Percentiles rank a stretch among this genome's conserved stretches.
phyloP scores from a whole-genome alignment of 1,140 invertebrate species.

The Ladona fulva region DNA sequence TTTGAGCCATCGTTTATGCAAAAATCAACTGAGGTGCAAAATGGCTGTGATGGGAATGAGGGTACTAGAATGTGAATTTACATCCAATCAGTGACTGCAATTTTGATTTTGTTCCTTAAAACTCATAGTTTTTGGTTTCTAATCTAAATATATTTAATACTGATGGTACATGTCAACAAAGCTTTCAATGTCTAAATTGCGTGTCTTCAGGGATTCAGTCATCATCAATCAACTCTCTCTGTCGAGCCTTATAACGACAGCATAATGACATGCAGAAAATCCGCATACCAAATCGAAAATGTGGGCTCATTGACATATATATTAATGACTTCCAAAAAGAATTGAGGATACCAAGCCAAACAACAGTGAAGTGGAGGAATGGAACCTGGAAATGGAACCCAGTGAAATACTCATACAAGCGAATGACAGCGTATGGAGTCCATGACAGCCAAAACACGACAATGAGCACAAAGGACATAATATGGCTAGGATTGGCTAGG shows the following conservation, averaged over 20 bases:
- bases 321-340: conserved; percentile 91
- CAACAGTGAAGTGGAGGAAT: conserved; percentile 80
- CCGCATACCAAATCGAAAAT: conserved; percentile 77
- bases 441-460: conserved; percentile 85
- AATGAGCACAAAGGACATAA: conserved; percentile 88
- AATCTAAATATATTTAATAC: too few relatives aligned
- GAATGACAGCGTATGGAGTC: conserved; percentile 78
- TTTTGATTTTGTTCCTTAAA: too few relatives aligned
- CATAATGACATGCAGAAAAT: conserved; percentile 83
- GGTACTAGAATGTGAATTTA: not conserved
- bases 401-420: conserved; percentile 48
- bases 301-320: conserved; percentile 75
- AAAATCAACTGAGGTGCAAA: not conserved
- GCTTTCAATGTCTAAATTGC: not conserved
- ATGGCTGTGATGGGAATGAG: not conserved
- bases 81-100: too few relatives aligned
- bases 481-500: conserved; percentile 83
- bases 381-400: conserved; percentile 45
- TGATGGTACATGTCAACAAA: too few relatives aligned
- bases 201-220: not conserved
- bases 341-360: conserved; percentile 89
- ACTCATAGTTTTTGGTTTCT: too few relatives aligned
- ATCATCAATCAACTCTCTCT: conserved; percentile 61
- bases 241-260: conserved; percentile 66
- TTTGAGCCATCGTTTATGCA: not conserved